Percentiles rank a stretch among this genome's conserved stretches.
These are phyloP conservation scores for Scelioninae gen. 2 DNA, from an alignment of 2,888 invertebrate genomes.

Conservation along the genomic window DNA sequence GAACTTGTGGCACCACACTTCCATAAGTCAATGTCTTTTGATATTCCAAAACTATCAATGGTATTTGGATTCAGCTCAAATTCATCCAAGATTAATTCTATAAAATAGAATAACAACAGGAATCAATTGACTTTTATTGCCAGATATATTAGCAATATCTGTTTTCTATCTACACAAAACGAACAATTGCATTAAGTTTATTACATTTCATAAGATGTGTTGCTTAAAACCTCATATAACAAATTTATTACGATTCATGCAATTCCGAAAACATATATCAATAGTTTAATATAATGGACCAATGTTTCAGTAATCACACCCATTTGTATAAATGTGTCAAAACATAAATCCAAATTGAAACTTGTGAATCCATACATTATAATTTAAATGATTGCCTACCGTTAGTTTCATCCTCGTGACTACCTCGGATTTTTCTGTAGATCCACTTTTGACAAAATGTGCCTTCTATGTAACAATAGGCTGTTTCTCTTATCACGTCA, in stretches of 20 bases:
- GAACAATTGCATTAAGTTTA: too few species aligned
- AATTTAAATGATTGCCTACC: constrained; percentile 61
- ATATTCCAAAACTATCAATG: constrained; percentile 65
- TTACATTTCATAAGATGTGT: too few species aligned
- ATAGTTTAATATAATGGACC: too few species aligned
- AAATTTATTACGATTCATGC: too few species aligned
- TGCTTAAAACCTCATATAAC: too few species aligned
- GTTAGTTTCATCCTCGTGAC: constrained; percentile 69
- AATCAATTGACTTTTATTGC: too few species aligned
- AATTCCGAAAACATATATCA: too few species aligned
- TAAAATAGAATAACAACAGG: too few species aligned
- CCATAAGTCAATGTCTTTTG: constrained; percentile 66
- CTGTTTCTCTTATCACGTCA: constrained; percentile 87
- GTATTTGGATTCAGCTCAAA: constrained; percentile 69
- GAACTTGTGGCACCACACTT: constrained; percentile 68
- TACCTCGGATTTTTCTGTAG: constrained; percentile 72
- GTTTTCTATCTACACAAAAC: too few species aligned
- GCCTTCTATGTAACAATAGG: constrained; percentile 89
- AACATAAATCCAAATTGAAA: constrained; percentile 11
- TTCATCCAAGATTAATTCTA: constrained; percentile 64
- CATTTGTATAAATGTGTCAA: constrained; percentile 10
- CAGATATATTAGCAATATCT: too few species aligned
- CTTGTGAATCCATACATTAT: constrained; percentile 11
- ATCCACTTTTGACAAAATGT: constrained; percentile 87
- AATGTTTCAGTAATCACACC: neutral